Conservation (phyloP, 2,888 invertebrate genomes). For the Rapana venosa region DNA sequence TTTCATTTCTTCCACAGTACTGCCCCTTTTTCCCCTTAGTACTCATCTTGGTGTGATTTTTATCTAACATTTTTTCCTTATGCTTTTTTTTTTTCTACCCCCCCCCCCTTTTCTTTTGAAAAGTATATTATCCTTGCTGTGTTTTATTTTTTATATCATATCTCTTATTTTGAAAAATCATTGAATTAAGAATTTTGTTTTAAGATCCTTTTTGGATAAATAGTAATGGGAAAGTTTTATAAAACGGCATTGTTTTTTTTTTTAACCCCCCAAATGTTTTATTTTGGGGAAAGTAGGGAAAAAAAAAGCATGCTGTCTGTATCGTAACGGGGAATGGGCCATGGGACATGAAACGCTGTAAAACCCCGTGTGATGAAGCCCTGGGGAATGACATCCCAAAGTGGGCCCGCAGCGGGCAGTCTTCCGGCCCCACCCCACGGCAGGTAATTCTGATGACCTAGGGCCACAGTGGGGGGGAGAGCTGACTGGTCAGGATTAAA, state of each 20-base stretch:
- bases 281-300: not conserved
- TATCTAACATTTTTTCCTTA: no score
- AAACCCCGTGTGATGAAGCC: slow-evolving; percentile 82
- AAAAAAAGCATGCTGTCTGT: not conserved
- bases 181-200: no score
- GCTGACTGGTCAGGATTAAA: no score
- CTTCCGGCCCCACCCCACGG: slow-evolving; percentile 82
- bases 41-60: no score
- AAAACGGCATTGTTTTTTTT: not conserved
- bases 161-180: no score
- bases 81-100: no score
- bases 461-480: not conserved
- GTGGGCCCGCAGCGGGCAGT: slow-evolving; percentile 84
- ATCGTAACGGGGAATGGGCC: slow-evolving; percentile 75
- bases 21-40: no score
- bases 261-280: no score
- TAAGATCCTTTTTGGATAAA: not conserved
- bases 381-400: slow-evolving; percentile 82
- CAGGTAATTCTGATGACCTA: slow-evolving; percentile 77
- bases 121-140: no score
- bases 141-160: no score
- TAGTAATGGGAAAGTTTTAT: not conserved
- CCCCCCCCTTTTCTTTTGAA: no score
- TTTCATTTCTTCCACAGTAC: no score
- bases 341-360: slow-evolving; percentile 80